Evolutionary conservation across 2,797 vertebrate species (phyloP).

Genomic region (Amblyraja radiata): DNA sequence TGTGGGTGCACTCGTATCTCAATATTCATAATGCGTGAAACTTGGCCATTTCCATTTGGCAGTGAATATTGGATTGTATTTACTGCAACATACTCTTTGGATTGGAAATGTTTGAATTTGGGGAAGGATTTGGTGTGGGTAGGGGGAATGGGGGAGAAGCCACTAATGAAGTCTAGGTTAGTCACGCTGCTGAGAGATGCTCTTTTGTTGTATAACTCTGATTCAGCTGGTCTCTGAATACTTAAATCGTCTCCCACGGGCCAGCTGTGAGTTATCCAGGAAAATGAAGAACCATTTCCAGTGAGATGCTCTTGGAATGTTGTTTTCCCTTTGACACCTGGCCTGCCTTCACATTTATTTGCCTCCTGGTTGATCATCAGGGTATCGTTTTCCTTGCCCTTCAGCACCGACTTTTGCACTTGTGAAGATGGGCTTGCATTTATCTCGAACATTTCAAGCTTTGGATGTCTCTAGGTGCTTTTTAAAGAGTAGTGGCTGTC

Average conservation of each 20-base stretch:
- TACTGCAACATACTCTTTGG: background rate
- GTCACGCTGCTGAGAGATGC: background rate
- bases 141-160: background rate
- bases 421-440: background rate
- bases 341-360: background rate
- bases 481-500: background rate
- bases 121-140: background rate
- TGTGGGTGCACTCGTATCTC: constrained; percentile 6
- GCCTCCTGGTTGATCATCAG: background rate
- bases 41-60: background rate
- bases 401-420: background rate
- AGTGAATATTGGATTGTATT: background rate
- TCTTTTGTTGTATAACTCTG: constrained; percentile 22
- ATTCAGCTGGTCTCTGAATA: constrained; percentile 26
- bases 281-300: constrained; percentile 6
- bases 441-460: background rate
- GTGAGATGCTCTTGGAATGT: background rate
- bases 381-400: background rate
- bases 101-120: background rate
- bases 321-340: background rate
- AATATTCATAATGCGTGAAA: constrained; percentile 24
- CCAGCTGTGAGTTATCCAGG: constrained; percentile 12
- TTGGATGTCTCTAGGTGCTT: too few relatives aligned
- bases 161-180: background rate
- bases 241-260: constrained; percentile 9